Evolutionary conservation across 1,140 invertebrate genomes (phyloP).

Genomic region (Lycorma delicatula): DNA sequence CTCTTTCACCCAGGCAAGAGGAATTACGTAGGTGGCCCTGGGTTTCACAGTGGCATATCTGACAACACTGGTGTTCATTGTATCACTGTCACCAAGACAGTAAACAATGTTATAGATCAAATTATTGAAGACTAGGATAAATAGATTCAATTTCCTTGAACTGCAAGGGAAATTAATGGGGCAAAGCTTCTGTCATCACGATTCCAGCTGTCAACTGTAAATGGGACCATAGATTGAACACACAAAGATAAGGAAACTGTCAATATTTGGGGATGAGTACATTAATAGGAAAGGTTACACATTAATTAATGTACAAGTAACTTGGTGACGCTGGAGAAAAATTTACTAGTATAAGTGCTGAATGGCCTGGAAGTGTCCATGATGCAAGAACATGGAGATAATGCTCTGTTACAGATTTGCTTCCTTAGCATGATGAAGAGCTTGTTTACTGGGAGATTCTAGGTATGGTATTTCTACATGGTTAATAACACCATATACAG

Average conservation of each 20-base stretch:
- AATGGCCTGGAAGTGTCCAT: conserved; percentile 10
- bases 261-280: neutral
- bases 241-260: neutral
- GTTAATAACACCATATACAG: neutral
- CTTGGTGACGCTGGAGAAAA: neutral
- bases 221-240: neutral
- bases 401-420: neutral
- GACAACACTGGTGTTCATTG: conserved; percentile 3
- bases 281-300: conserved; percentile 5
- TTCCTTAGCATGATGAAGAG: neutral
- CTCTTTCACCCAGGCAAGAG: no score
- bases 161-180: neutral
- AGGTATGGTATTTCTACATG: neutral
- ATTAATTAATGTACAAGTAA: conserved; percentile 1
- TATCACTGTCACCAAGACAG: neutral
- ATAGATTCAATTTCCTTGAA: conserved; percentile 1
- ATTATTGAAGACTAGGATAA: neutral
- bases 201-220: conserved; percentile 1
- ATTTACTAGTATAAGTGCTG: neutral
- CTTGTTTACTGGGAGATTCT: neutral
- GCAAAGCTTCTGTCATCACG: neutral
- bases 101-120: neutral
- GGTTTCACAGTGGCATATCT: no score
- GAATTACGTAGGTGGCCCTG: no score
- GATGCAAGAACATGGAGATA: neutral